Base-by-base conservation (phyloP, 2,113 vertebrate species). In the Muntiacus reevesi region DNA sequence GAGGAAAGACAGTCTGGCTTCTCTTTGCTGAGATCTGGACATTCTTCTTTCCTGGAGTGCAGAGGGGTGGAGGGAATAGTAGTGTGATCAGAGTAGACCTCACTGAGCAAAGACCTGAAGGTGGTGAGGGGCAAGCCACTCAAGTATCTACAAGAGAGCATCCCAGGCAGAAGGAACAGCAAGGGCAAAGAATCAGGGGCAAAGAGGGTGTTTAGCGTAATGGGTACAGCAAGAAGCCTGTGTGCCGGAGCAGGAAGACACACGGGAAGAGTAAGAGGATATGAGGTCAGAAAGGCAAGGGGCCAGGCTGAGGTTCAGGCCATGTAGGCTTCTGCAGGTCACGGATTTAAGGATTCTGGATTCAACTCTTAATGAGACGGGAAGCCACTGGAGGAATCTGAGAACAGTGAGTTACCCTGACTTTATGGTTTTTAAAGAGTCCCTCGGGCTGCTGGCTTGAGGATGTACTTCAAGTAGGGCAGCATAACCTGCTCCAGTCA, bases 231-330 rank as follows among this genome's bases (percentile, higher is more conserved):
- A 27, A 67, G n/a, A 27, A 88, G 23, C 43, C 60, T 16, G 4
- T 33, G 54, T 55, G 76, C 30, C 3, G 2, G 45, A 74, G 33
- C 43, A 81, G 27, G 15, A 36, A 74, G 25, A 81, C 87, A 47
- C 16, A 40, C 0, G 1, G 11, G 50, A 17, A n/a, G n/a, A 50
- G 27, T 1, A 23, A 13, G 2, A 79, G 10, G 11, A n/a, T 33
- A 23, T 1, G 28, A 76, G 40, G 50, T 40, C 45, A 79, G 55
- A 50, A 40, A 84, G 27, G 16, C 40, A 21, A 57, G 91, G 1
- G 17, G 0, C 21, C 0, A 36, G 9, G 57, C 74, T 3, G 0
- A 62, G 90, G 27, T 15, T 55, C n/a, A 85, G 89, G 0, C 0
- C 3, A 0, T 16, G 1, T 1, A 21, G 16, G 25, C 28, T 15